phyloP scores from a whole-genome alignment of 2,797 vertebrate species.

The Emydoidea blandingii region DNA sequence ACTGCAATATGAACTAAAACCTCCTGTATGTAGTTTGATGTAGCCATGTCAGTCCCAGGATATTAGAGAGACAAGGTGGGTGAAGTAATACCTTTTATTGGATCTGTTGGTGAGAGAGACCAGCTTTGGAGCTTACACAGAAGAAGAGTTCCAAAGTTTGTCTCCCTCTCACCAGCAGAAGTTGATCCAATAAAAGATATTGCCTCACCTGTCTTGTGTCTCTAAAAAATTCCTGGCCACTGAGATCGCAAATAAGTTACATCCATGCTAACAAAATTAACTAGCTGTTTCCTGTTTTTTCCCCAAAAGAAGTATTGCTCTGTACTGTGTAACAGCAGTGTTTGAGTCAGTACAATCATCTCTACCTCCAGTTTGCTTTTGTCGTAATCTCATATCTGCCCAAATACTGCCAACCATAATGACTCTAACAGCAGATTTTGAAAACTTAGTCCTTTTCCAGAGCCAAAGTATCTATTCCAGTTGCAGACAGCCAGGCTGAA shows the following conservation, averaged over 20 bases:
- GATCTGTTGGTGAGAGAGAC: background rate
- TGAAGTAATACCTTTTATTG: background rate
- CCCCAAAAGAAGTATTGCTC: background rate
- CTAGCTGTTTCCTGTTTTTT: background rate
- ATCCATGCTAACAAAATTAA: slow-evolving; percentile 22
- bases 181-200: background rate
- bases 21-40: background rate
- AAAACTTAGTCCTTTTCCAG: background rate
- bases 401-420: slow-evolving; percentile 27
- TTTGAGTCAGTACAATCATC: slow-evolving; percentile 28
- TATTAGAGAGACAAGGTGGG: background rate
- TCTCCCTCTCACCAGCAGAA: background rate
- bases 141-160: background rate
- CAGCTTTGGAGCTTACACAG: background rate
- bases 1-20: background rate
- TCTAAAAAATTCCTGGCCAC: background rate
- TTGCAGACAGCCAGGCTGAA: background rate
- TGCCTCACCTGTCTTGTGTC: background rate
- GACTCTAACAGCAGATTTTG: slow-evolving; percentile 36
- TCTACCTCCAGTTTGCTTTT: slow-evolving; percentile 38
- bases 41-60: background rate
- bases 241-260: background rate
- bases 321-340: background rate
- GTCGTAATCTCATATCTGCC: background rate
- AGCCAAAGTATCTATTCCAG: slow-evolving; percentile 18